phyloP scores from a whole-genome alignment of 2,113 vertebrate species.

The Epinephelus lanceolatus region DNA sequence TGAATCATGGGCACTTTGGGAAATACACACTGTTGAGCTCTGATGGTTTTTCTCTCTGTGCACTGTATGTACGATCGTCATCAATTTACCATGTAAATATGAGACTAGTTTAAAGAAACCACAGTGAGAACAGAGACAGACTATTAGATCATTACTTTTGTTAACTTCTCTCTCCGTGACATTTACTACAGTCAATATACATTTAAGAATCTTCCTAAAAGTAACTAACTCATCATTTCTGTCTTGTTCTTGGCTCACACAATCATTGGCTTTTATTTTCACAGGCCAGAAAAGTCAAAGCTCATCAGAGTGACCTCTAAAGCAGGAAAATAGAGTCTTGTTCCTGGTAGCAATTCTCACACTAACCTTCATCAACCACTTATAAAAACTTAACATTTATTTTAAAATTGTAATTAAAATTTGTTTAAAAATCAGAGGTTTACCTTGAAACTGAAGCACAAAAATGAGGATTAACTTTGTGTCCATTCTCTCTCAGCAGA shows the following conservation, averaged over 20 bases:
- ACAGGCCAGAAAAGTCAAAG: background rate
- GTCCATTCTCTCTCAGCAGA: background rate
- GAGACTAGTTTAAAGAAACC: background rate
- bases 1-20: background rate
- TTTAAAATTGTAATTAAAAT: background rate
- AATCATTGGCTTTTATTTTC: too few species aligned
- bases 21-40: background rate
- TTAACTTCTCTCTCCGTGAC: background rate
- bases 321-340: background rate
- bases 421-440: background rate
- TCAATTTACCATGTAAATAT: background rate
- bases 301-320: background rate
- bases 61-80: background rate
- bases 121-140: too few species aligned
- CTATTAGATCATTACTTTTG: background rate
- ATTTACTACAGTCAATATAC: too few species aligned
- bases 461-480: background rate
- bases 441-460: constrained; percentile 42
- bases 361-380: too few species aligned
- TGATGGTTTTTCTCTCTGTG: background rate
- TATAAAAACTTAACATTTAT: too few species aligned
- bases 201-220: background rate
- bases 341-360: too few species aligned
- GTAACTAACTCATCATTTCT: background rate
- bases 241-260: background rate